These are phyloP conservation scores for Pluvialis apricaria DNA, from an alignment of 2,113 vertebrate genomes.

Conservation along the genomic window DNA sequence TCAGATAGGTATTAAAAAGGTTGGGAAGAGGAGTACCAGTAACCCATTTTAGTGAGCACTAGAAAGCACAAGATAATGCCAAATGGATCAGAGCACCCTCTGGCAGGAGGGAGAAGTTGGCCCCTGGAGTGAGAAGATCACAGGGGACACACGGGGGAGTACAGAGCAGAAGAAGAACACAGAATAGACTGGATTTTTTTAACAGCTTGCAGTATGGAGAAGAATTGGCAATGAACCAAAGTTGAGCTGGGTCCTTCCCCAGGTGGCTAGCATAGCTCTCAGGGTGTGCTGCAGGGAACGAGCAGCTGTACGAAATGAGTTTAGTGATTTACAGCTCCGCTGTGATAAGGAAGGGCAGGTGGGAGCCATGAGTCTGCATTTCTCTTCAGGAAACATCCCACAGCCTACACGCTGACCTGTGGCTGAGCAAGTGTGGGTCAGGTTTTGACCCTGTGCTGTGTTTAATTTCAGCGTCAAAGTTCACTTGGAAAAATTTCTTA, in stretches of 20 bases:
- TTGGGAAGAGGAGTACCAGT: background rate
- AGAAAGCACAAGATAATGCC: background rate
- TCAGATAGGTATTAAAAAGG: background rate
- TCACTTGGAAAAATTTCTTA: background rate
- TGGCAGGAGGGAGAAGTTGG: background rate
- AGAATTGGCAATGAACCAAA: background rate
- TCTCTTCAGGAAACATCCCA: background rate
- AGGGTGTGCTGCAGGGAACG: rapidly evolving
- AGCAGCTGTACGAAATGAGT: rapidly evolving
- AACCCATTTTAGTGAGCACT: background rate
- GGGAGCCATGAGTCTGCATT: background rate
- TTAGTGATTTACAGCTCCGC: rapidly evolving
- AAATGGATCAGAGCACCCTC: background rate
- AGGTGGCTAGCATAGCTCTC: background rate
- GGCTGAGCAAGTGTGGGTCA: background rate
- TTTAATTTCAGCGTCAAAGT: background rate
- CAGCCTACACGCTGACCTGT: rapidly evolving
- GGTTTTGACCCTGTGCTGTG: background rate
- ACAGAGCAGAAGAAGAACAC: background rate
- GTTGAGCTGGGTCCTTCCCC: background rate
- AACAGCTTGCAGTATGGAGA: background rate
- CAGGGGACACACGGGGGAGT: rapidly evolving
- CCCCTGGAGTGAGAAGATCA: background rate
- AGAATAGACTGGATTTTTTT: background rate
- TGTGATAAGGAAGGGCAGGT: background rate